Percentiles rank a stretch among this genome's conserved stretches.
These are phyloP conservation scores for Pelecanus crispus DNA, from an alignment of 2,113 vertebrate species.

Conservation along the genomic window DNA sequence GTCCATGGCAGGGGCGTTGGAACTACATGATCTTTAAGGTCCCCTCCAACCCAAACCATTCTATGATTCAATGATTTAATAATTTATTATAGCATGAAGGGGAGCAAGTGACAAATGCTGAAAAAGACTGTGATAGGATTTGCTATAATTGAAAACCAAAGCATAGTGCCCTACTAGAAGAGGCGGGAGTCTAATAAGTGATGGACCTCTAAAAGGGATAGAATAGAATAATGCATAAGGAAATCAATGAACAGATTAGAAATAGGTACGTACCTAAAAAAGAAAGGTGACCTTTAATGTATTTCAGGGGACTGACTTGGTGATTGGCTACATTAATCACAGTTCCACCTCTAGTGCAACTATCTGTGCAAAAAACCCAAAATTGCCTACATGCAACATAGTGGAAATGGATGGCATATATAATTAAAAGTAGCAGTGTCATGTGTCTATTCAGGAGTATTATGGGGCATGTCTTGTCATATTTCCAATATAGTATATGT, in stretches of 20 bases:
- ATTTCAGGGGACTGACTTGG: slow-evolving; percentile 16
- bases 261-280: background rate
- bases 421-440: background rate
- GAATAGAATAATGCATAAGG: slow-evolving; percentile 36
- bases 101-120: slow-evolving; percentile 47
- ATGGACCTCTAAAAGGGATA: slow-evolving; percentile 18
- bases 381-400: background rate
- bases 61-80: background rate
- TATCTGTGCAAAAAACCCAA: slow-evolving; percentile 24
- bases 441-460: background rate
- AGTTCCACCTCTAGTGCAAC: background rate
- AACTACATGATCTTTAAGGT: background rate
- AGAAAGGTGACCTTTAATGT: slow-evolving; percentile 44
- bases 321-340: slow-evolving; percentile 48
- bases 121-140: slow-evolving; percentile 31
- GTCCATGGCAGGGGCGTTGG: background rate
- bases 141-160: slow-evolving; percentile 49
- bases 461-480: background rate
- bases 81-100: slow-evolving; percentile 30
- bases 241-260: slow-evolving; percentile 43
- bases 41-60: background rate
- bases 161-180: slow-evolving; percentile 24
- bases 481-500: background rate
- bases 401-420: background rate
- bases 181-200: slow-evolving; percentile 43